Evolutionary conservation across 2,113 vertebrate species (phyloP).

Genomic region (Mus spicilegus): DNA sequence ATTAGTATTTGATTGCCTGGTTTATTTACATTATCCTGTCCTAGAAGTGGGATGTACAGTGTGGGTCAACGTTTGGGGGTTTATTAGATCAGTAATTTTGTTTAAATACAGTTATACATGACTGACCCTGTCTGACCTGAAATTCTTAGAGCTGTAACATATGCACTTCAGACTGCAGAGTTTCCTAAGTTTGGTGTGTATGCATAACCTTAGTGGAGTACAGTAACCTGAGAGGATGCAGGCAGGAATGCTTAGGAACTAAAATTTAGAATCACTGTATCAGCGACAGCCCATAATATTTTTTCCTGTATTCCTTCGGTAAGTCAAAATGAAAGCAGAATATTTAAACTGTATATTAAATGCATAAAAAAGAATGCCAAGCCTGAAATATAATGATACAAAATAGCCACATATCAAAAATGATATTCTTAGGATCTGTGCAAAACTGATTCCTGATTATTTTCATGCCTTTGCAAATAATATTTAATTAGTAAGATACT

Average conservation of each 20-base stretch:
- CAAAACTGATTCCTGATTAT: conserved; percentile 70
- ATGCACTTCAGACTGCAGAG: background rate
- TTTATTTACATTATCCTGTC: background rate
- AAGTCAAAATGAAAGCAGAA: background rate
- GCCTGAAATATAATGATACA: background rate
- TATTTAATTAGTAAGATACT: conserved; percentile 80
- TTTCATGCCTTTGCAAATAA: conserved; percentile 74
- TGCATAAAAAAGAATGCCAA: background rate
- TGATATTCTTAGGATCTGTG: conserved; percentile 68
- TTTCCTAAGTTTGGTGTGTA: background rate
- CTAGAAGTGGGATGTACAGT: background rate
- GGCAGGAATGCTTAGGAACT: background rate
- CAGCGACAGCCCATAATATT: background rate
- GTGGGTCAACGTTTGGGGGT: background rate
- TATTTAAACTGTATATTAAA: background rate
- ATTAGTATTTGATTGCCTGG: background rate
- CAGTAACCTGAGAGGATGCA: background rate
- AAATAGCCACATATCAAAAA: conserved; percentile 60
- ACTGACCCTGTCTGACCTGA: background rate
- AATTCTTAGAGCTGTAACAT: background rate
- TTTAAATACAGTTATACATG: background rate
- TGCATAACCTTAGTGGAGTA: background rate
- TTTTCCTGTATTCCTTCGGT: background rate
- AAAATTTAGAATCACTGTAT: background rate
- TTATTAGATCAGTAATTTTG: background rate